These are phyloP conservation scores for Melanostoma mellinum DNA, from an alignment of 2,888 invertebrate genomes.

Conservation along the genomic window DNA sequence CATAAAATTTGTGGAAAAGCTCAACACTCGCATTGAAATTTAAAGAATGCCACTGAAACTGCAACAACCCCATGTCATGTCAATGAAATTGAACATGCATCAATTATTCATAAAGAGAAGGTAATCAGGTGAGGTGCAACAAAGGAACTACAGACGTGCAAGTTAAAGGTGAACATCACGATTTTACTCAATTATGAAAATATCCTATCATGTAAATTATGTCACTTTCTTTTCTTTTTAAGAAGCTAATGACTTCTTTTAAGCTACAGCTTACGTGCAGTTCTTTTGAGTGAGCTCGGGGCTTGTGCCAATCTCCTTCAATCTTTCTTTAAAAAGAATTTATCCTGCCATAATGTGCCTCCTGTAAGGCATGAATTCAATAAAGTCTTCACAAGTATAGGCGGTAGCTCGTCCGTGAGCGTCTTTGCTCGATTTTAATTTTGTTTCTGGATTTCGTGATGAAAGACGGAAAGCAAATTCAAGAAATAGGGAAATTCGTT, in stretches of 20 bases:
- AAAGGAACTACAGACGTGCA: conserved; percentile 20
- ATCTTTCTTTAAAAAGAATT: too few species aligned
- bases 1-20: conserved; percentile 8
- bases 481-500: too few species aligned
- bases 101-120: conserved; percentile 44
- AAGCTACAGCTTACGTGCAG: background rate
- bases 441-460: conserved; percentile 37
- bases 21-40: background rate
- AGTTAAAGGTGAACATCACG: conserved; percentile 2
- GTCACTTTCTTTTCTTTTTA: background rate
- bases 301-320: too few species aligned
- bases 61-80: background rate
- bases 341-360: too few species aligned
- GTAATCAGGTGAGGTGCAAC: conserved; percentile 33
- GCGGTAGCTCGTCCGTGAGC: conserved; percentile 5
- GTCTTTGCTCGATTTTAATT: conserved; percentile 48
- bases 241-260: background rate
- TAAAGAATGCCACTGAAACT: background rate
- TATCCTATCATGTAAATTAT: background rate
- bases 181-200: background rate
- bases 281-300: too few species aligned
- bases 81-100: conserved; percentile 37
- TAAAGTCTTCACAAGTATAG: conserved; percentile 39
- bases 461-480: background rate
- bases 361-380: background rate